Evolutionary conservation across 2,888 invertebrate genomes (phyloP).

Genomic region (Cylloceria caligata): DNA sequence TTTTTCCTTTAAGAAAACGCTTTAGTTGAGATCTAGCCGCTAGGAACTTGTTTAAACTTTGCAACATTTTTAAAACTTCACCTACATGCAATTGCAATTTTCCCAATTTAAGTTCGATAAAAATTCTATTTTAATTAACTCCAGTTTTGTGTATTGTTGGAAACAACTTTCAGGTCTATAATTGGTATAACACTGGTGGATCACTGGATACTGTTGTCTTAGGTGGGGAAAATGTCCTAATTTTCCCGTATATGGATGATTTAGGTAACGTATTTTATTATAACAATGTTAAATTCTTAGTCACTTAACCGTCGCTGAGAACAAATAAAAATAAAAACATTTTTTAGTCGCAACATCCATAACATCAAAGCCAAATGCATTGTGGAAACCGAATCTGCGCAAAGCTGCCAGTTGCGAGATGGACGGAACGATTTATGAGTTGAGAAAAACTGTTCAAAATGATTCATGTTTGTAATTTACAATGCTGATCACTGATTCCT

Average conservation of each 20-base stretch:
- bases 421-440: conserved; percentile 74
- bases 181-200: conserved; percentile 83
- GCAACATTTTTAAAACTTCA: no score
- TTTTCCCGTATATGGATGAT: conserved; percentile 81
- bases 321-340: conserved; percentile 37
- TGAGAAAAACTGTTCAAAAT: conserved; percentile 68
- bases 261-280: conserved; percentile 72
- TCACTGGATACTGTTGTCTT: conserved; percentile 73
- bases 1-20: no score
- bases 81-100: no score
- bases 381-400: conserved; percentile 77
- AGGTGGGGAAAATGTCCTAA: conserved; percentile 73
- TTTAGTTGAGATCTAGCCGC: no score
- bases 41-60: no score
- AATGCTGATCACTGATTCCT: neutral
- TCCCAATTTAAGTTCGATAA: no score
- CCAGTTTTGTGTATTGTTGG: neutral
- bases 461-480: conserved; percentile 71
- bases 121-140: no score
- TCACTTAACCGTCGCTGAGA: neutral
- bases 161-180: conserved; percentile 76
- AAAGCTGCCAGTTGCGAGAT: conserved; percentile 76
- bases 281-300: neutral
- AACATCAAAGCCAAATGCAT: conserved; percentile 69
- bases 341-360: conserved; percentile 77